A percentile compares a stretch with the other conserved stretches of the same genome.
phyloP scores from a whole-genome alignment of 2,113 vertebrate species.

The Rallus limicola region DNA sequence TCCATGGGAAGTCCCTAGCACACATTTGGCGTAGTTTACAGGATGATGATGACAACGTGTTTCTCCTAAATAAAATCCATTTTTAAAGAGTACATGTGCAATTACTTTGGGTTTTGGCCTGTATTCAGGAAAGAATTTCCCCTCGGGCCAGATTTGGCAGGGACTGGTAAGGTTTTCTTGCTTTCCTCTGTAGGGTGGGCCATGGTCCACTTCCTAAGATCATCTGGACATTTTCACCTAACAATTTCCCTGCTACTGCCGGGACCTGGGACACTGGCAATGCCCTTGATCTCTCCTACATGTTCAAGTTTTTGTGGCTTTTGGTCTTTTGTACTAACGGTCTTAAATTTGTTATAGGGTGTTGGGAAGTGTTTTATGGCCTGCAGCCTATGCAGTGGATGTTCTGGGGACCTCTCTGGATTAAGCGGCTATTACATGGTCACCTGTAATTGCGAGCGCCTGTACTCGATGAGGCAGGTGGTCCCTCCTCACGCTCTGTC shows the following conservation, averaged over 20 bases:
- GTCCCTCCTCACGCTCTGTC: not conserved
- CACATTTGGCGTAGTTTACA: conserved; percentile 40
- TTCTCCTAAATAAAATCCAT: conserved; percentile 71
- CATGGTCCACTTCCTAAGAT: conserved; percentile 64
- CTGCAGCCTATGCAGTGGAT: conserved; percentile 15
- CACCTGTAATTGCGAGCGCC: conserved; percentile 32
- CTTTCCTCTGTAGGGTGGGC: conserved; percentile 64
- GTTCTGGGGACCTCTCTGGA: conserved; percentile 43
- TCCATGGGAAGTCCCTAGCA: not conserved
- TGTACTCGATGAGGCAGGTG: not conserved
- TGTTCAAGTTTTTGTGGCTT: conserved; percentile 41
- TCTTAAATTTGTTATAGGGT: conserved; percentile 72
- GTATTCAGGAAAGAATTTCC: conserved; percentile 62
- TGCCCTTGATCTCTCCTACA: conserved; percentile 63
- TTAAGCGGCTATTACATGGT: conserved; percentile 14
- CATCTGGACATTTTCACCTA: conserved; percentile 70
- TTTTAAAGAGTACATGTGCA: conserved; percentile 70
- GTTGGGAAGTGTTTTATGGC: conserved; percentile 67
- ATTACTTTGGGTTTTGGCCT: conserved; percentile 67
- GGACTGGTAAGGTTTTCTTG: conserved; percentile 58
- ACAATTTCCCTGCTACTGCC: conserved; percentile 66
- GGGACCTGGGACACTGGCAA: conserved; percentile 59
- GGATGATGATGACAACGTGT: conserved; percentile 69
- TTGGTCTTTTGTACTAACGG: conserved; percentile 56
- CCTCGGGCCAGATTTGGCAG: conserved; percentile 67